Conservation (phyloP, 2,888 invertebrate species). For the Caenorhabditis sp. region DNA sequence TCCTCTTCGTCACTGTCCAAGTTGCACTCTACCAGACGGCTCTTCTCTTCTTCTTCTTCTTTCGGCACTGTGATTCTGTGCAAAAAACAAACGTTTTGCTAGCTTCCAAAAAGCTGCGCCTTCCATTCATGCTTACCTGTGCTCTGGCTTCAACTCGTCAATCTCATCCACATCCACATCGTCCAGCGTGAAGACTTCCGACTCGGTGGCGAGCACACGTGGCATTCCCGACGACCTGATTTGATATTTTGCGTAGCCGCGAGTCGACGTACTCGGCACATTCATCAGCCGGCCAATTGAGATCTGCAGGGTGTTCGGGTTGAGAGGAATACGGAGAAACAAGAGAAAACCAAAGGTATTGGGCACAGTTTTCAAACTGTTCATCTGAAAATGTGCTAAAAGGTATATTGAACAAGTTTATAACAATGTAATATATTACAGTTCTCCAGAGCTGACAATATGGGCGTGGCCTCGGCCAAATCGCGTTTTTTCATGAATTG, state of each 20-base stretch:
- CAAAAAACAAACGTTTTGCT: background rate
- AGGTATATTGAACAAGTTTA: too few species aligned
- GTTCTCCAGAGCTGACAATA: too few species aligned
- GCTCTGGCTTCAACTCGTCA: slow-evolving; percentile 43
- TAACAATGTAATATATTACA: background rate
- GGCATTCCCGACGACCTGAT: slow-evolving; percentile 58
- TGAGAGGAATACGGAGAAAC: background rate
- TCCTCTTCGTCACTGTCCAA: slow-evolving; percentile 69
- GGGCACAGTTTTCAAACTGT: background rate
- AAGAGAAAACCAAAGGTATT: background rate
- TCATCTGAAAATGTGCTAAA: background rate
- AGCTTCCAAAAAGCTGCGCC: background rate
- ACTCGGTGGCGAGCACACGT: slow-evolving; percentile 63
- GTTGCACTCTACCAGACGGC: slow-evolving; percentile 67
- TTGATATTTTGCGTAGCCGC: slow-evolving; percentile 63
- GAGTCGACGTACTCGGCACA: slow-evolving; percentile 46
- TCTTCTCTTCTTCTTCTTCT: slow-evolving; percentile 58
- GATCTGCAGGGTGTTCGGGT: background rate
- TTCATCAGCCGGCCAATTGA: too few species aligned
- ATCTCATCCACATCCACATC: slow-evolving; percentile 59
- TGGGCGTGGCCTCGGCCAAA: background rate
- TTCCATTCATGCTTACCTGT: slow-evolving; percentile 16
- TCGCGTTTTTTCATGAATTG: too few species aligned
- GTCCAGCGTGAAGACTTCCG: slow-evolving; percentile 68
- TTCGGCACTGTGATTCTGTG: slow-evolving; percentile 24